Conservation (phyloP, 64 coral and sea anemone species). For the Acropora yongei region DNA sequence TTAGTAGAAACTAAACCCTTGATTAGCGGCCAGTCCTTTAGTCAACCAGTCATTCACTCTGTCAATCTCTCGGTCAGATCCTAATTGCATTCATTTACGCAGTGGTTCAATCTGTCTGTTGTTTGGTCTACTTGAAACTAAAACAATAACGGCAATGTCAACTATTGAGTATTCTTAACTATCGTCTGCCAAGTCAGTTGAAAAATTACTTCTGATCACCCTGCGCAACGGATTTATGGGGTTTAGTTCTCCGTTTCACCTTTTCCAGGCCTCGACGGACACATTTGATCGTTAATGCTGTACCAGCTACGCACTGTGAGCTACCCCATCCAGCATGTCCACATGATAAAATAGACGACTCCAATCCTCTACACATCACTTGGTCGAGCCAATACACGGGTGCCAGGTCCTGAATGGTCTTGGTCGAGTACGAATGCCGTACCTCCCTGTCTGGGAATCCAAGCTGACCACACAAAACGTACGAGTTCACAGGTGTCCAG, state of each 20-base stretch:
- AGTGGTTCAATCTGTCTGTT: too few relatives aligned
- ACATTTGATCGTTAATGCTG: slow-evolving; percentile 53
- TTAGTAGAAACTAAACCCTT: too few relatives aligned
- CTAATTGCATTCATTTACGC: too few relatives aligned
- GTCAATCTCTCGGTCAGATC: too few relatives aligned
- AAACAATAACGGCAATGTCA: too few relatives aligned
- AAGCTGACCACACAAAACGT: slow-evolving; percentile 78
- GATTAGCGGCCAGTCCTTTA: background rate
- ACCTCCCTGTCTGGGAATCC: slow-evolving; percentile 59
- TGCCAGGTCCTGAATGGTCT: background rate
- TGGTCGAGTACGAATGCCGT: background rate
- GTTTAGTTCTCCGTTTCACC: background rate
- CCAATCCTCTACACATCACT: slow-evolving; percentile 70
- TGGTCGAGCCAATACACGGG: slow-evolving; percentile 61
- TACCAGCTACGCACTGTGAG: slow-evolving; percentile 43
- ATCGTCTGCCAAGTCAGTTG: background rate
- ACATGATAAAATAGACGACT: slow-evolving; percentile 79
- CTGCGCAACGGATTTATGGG: too few relatives aligned
- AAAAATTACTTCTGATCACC: background rate
- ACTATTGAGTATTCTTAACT: background rate
- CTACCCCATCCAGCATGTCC: slow-evolving; percentile 53
- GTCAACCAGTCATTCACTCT: too few relatives aligned
- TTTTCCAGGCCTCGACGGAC: background rate
- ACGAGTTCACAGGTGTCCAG: slow-evolving; percentile 63
- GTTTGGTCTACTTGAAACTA: too few relatives aligned